Evolutionary conservation across 1,140 invertebrate species (phyloP).

Genomic region (Scaptomyza hsui): DNA sequence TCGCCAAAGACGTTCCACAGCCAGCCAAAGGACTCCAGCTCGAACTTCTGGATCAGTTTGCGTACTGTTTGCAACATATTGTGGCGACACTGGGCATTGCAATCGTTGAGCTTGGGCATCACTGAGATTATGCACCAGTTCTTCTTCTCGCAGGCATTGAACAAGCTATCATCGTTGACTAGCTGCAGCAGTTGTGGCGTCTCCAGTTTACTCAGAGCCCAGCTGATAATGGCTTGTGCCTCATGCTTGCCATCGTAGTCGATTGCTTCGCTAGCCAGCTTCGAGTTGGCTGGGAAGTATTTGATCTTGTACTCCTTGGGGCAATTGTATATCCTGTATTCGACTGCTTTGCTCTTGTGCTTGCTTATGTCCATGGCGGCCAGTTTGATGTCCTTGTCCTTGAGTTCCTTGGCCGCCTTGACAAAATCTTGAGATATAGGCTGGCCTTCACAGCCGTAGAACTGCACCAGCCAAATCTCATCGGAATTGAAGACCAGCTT

Average conservation of each 20-base stretch:
- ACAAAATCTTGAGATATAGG: constrained; percentile 98
- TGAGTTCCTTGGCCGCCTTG: constrained; percentile 95
- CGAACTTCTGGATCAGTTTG: constrained; percentile 94
- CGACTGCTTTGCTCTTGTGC: constrained; percentile 89
- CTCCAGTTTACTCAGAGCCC: constrained; percentile 91
- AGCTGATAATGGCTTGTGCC: constrained; percentile 94
- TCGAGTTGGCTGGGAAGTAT: constrained; percentile 93
- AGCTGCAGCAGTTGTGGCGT: constrained; percentile 85
- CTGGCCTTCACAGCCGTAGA: constrained; percentile 99
- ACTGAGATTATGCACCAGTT: constrained; percentile 97
- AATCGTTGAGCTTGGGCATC: constrained; percentile 98
- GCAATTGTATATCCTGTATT: constrained; percentile 94
- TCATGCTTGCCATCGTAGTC: constrained; percentile 96
- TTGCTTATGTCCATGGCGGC: constrained; percentile 98
- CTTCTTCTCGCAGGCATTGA: constrained; percentile 91
- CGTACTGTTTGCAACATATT: constrained; percentile 91
- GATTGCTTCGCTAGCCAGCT: constrained; percentile 88
- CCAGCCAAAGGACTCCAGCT: constrained; percentile 99
- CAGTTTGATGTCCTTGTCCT: constrained; percentile 96
- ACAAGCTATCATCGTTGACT: constrained; percentile 87
- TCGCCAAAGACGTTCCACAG: constrained; percentile 96
- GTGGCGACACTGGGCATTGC: constrained; percentile 97
- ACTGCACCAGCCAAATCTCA: constrained; percentile 98
- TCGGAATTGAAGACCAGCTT: constrained; percentile 94
- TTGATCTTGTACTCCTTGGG: constrained; percentile 99